Evolutionary conservation across 2,888 invertebrate genomes (phyloP).

Genomic region (Drosophila pseudotalamancana): DNA sequence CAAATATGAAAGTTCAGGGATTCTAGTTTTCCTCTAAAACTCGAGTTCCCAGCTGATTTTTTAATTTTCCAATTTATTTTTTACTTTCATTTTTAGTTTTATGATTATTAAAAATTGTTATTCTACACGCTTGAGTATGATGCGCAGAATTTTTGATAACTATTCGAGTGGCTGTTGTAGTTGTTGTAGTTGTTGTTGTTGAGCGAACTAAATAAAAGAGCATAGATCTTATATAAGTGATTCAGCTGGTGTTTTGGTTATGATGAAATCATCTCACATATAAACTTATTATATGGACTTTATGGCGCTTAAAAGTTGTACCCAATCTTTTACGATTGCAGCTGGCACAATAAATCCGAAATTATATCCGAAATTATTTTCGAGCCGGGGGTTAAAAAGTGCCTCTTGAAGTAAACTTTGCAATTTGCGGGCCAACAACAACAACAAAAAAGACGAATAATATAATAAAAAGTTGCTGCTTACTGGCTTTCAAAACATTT

Average conservation of each 20-base stretch:
- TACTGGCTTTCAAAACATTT: constrained; percentile 35
- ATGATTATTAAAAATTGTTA: not conserved
- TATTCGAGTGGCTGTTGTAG: not conserved
- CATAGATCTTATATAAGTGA: not conserved
- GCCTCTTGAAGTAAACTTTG: constrained; percentile 47
- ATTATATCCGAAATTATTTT: constrained; percentile 59
- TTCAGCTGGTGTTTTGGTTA: no score
- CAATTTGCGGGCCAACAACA: constrained; percentile 41
- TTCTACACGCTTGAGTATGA: no score
- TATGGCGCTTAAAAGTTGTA: constrained; percentile 48
- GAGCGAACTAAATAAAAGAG: not conserved
- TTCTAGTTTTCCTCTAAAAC: not conserved
- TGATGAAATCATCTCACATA: constrained; percentile 26
- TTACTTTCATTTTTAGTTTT: not conserved
- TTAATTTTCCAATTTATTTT: not conserved
- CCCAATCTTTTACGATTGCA: constrained; percentile 44
- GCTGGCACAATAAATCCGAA: constrained; percentile 58
- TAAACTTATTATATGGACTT: constrained; percentile 25
- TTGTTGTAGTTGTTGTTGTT: constrained; percentile 1
- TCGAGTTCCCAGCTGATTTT: not conserved
- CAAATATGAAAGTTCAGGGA: not conserved
- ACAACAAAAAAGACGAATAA: constrained; percentile 23
- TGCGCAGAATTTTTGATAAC: no score
- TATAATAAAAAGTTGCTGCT: constrained; percentile 44
- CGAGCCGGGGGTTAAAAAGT: no score